Conservation (phyloP, 35 echinoderm and acorn worm species). For the Apostichopus parvimensis region DNA sequence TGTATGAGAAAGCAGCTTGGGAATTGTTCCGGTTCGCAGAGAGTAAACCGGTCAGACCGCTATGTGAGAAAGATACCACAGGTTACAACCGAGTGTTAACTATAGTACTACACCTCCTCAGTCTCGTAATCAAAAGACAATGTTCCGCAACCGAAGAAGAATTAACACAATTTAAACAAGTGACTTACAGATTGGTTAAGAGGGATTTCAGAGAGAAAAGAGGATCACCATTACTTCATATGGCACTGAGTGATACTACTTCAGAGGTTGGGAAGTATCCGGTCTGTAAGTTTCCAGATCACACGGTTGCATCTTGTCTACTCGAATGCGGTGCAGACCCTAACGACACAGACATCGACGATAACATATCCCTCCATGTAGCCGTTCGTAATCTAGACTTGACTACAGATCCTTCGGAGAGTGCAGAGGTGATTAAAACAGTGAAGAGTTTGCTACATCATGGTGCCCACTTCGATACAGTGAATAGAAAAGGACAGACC, state of each 20-base stretch:
- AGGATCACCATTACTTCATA: conserved; percentile 74
- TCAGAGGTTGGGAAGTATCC: conserved; percentile 95
- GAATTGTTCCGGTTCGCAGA: conserved; percentile 71
- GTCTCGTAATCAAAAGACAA: conserved; percentile 81
- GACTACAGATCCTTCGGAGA: conserved; percentile 43
- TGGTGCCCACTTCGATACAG: conserved; percentile 81
- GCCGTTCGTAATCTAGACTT: conserved; percentile 55
- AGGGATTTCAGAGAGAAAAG: conserved; percentile 61
- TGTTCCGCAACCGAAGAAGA: conserved; percentile 57
- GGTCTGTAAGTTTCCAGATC: conserved; percentile 88
- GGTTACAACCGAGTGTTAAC: conserved; percentile 89
- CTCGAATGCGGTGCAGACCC: conserved; percentile 80
- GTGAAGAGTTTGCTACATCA: conserved; percentile 76
- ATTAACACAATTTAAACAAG: conserved; percentile 60
- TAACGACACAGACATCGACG: conserved; percentile 62
- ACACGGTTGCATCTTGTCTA: conserved; percentile 75
- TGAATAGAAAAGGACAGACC: conserved; percentile 77
- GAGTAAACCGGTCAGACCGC: conserved; percentile 41
- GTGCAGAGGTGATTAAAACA: conserved; percentile 53
- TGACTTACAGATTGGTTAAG: conserved; percentile 82
- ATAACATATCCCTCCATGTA: conserved; percentile 84
- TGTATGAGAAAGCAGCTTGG: conserved; percentile 71
- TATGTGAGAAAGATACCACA: conserved; percentile 77
- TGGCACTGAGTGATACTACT: conserved; percentile 85
- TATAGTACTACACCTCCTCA: conserved; percentile 95